These are phyloP conservation scores for Vombatus ursinus DNA, from an alignment of 2,113 vertebrate genomes.

Conservation along the genomic window DNA sequence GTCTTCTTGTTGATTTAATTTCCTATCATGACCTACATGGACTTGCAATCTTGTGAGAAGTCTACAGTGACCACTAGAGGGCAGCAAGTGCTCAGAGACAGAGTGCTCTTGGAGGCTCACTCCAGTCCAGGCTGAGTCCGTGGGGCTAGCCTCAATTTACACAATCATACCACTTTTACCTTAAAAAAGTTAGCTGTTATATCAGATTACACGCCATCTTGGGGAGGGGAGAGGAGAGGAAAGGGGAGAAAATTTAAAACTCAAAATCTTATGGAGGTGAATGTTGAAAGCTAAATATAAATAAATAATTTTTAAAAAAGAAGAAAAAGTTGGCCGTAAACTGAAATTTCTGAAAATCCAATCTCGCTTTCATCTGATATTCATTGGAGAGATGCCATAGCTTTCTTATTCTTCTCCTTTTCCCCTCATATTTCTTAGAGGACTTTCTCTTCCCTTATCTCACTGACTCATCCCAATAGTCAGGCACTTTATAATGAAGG, in stretches of 20 bases:
- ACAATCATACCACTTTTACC: not conserved
- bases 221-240: no score
- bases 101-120: not conserved
- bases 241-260: no score
- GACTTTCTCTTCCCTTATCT: not conserved
- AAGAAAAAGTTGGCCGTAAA: not conserved
- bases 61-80: not conserved
- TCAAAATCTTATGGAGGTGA: no score
- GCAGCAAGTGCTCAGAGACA: not conserved
- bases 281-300: no score
- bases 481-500: not conserved
- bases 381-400: not conserved
- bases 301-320: no score
- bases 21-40: not conserved
- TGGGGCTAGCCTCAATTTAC: not conserved
- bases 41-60: not conserved
- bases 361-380: not conserved
- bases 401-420: not conserved
- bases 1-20: not conserved
- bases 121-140: not conserved
- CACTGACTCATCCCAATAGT: not conserved
- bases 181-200: not conserved
- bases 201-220: no score
- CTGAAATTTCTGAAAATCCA: not conserved
- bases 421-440: not conserved